Percentiles rank a stretch among this genome's conserved stretches.
Conservation (phyloP, 2,888 invertebrate species). For the Caenorhabditis japonica region DNA sequence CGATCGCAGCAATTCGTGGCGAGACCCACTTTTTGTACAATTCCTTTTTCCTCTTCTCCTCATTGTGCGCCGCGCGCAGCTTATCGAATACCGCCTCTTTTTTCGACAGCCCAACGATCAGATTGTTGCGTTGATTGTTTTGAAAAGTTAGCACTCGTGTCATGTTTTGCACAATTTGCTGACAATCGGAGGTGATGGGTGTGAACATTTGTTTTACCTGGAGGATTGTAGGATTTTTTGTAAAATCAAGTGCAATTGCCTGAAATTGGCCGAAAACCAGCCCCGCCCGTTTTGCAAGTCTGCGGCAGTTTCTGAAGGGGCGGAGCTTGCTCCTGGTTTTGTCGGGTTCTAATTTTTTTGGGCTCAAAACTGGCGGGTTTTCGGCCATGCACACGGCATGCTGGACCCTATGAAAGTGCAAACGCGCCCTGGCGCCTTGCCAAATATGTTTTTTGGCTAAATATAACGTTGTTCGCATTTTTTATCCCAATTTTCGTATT, state of each 20-base stretch:
- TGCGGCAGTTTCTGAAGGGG: neutral
- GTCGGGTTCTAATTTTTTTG: neutral
- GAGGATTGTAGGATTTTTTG: neutral
- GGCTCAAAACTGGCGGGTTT: too few relatives aligned
- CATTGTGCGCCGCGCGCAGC: conserved; percentile 1
- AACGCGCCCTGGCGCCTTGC: too few relatives aligned
- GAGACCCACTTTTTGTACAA: conserved; percentile 26
- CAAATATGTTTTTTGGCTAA: too few relatives aligned
- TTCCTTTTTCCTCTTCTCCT: conserved; percentile 24
- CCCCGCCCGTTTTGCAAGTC: too few relatives aligned
- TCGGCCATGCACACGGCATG: too few relatives aligned
- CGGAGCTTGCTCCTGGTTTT: neutral
- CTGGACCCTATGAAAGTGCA: too few relatives aligned
- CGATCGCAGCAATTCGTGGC: too few relatives aligned
- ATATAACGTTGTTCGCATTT: too few relatives aligned
- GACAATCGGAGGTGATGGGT: conserved; percentile 10
- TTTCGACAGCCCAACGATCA: conserved; percentile 8
- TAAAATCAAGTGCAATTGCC: too few relatives aligned
- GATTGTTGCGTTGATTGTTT: conserved; percentile 7
- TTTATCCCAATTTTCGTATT: too few relatives aligned
- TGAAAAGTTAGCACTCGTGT: conserved; percentile 28
- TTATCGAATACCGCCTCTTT: conserved; percentile 22
- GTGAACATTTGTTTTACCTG: conserved; percentile 34
- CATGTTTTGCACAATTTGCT: neutral
- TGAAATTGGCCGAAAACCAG: too few relatives aligned